Conservation (phyloP, 2,888 invertebrate genomes). For the Agriopis aurantiaria region DNA sequence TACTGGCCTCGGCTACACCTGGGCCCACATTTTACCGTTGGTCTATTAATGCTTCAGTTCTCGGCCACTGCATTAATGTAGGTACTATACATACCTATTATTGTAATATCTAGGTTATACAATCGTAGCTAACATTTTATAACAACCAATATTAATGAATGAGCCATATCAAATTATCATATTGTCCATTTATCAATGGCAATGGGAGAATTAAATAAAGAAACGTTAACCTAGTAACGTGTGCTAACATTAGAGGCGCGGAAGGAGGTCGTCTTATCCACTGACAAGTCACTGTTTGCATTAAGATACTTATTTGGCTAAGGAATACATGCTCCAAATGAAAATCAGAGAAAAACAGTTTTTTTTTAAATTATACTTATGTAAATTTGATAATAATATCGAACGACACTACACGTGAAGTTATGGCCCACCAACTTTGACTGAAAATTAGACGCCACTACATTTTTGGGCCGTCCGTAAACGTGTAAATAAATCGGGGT, state of each 20-base stretch:
- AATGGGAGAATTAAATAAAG: slow-evolving; percentile 35
- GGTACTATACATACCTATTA: too few relatives aligned
- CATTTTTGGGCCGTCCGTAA: background rate
- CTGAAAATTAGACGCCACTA: background rate
- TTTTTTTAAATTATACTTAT: background rate
- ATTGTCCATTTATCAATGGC: slow-evolving; percentile 19
- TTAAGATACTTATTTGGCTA: slow-evolving; percentile 35
- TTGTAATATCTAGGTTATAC: slow-evolving; percentile 2
- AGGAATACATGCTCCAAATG: slow-evolving; percentile 29
- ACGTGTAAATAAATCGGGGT: too few relatives aligned
- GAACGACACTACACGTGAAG: too few relatives aligned
- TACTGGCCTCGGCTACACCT: too few relatives aligned
- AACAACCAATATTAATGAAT: slow-evolving; percentile 12
- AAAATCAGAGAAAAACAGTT: background rate
- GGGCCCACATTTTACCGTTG: too few relatives aligned
- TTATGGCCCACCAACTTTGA: too few relatives aligned
- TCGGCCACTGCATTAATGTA: too few relatives aligned
- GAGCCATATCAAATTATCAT: slow-evolving; percentile 1
- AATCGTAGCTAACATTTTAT: background rate
- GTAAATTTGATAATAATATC: too few relatives aligned
- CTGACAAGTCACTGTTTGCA: slow-evolving; percentile 40
- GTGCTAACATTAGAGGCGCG: slow-evolving; percentile 20
- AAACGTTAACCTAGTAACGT: slow-evolving; percentile 41
- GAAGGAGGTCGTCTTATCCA: slow-evolving; percentile 46
- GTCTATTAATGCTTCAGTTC: too few relatives aligned